Percentiles rank a stretch among this genome's conserved stretches.
Conservation (phyloP, 30 jellyfish, hydroid and myxozoan genomes). For the Catostylus mosaicus region DNA sequence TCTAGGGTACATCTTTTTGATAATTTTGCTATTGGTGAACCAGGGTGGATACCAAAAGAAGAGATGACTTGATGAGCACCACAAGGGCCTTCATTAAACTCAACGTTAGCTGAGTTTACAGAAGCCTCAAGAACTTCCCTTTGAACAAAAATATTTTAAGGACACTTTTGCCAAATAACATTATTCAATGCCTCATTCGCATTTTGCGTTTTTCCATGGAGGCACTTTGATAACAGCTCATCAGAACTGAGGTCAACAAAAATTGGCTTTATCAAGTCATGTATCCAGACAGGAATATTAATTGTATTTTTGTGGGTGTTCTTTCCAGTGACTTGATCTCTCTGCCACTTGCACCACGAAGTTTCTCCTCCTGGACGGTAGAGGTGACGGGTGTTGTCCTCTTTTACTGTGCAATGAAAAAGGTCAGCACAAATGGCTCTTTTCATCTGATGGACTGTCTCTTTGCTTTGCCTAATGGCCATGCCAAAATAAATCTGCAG, state of each 20-base stretch:
- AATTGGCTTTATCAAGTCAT: background rate
- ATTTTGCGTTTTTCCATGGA: constrained; percentile 38
- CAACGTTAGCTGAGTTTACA: background rate
- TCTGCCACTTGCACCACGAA: background rate
- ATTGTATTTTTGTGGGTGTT: background rate
- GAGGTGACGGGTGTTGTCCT: background rate
- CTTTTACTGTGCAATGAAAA: background rate
- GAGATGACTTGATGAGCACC: background rate
- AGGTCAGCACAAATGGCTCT: background rate
- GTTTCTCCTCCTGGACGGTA: background rate
- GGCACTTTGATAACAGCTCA: constrained; percentile 14
- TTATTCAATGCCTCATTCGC: constrained; percentile 44
- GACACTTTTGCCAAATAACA: constrained; percentile 35
- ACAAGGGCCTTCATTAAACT: background rate
- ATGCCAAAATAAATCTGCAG: background rate
- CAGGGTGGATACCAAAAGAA: background rate
- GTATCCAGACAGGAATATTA: background rate
- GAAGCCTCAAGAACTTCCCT: background rate
- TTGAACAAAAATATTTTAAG: background rate
- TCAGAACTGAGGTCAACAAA: constrained; percentile 19
- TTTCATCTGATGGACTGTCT: background rate
- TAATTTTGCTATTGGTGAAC: background rate
- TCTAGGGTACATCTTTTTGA: background rate
- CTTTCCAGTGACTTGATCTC: background rate
- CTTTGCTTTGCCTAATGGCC: background rate